These are phyloP conservation scores for Myodes glareolus DNA, from an alignment of 2,113 vertebrate genomes.

Conservation along the genomic window DNA sequence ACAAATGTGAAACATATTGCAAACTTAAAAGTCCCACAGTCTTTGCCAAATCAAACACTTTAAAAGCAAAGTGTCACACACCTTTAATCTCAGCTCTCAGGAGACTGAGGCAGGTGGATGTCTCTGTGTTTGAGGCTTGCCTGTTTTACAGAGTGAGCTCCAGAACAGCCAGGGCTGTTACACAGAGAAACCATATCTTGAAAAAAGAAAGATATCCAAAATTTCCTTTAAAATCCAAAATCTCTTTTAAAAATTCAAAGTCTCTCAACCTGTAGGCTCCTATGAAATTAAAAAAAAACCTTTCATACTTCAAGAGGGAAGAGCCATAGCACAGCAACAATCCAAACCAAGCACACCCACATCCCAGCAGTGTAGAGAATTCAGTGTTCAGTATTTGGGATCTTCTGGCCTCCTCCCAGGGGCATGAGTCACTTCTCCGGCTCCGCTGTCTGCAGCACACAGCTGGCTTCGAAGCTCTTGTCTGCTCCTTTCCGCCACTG, in stretches of 20 bases:
- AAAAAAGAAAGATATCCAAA: neutral
- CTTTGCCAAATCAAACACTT: neutral
- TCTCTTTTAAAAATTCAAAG: neutral
- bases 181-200: neutral
- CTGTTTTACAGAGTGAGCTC: too few relatives aligned
- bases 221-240: neutral
- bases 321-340: neutral
- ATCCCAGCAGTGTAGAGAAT: neutral
- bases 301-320: neutral
- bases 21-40: neutral
- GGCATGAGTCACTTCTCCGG: neutral
- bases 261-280: neutral
- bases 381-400: neutral
- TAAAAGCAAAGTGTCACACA: neutral
- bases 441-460: neutral
- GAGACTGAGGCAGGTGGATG: neutral
- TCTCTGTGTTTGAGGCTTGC: too few relatives aligned
- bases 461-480: neutral
- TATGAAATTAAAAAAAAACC: neutral
- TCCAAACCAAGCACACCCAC: neutral
- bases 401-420: neutral
- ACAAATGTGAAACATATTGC: neutral
- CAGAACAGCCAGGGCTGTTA: neutral
- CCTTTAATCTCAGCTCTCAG: neutral
- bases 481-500: neutral